Conservation (phyloP, 2,113 vertebrate species). For the Uria aalge region DNA sequence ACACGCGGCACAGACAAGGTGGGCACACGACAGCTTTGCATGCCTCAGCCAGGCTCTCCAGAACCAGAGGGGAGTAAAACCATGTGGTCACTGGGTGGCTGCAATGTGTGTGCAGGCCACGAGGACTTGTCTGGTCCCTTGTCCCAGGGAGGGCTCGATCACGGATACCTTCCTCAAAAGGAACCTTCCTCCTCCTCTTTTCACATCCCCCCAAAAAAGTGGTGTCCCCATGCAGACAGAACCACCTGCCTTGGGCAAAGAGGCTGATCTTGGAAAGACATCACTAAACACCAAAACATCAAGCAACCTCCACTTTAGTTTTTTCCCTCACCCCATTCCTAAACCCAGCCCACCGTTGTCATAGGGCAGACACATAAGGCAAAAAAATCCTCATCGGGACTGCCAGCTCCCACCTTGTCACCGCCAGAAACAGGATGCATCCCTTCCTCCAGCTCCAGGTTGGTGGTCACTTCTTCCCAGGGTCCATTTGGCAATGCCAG, state of each 20-base stretch:
- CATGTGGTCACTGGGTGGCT: accelerated
- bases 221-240: not conserved
- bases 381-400: not conserved
- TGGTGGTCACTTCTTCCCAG: not conserved
- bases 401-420: not conserved
- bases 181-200: not conserved
- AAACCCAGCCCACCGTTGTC: not conserved
- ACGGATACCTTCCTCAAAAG: not conserved
- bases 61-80: not conserved
- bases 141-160: not conserved
- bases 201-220: not conserved
- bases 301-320: not conserved
- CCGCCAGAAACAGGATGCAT: not conserved
- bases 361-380: not conserved
- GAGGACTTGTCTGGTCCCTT: not conserved
- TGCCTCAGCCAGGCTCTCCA: not conserved
- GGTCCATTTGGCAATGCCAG: not conserved
- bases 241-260: not conserved
- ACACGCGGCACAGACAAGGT: accelerated
- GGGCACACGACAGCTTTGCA: not conserved
- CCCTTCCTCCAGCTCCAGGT: not conserved
- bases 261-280: not conserved
- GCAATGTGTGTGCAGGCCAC: not conserved
- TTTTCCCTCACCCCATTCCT: not conserved
- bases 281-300: not conserved